Base-by-base conservation (phyloP, 2,888 invertebrate genomes). In the Eurois occulta region DNA sequence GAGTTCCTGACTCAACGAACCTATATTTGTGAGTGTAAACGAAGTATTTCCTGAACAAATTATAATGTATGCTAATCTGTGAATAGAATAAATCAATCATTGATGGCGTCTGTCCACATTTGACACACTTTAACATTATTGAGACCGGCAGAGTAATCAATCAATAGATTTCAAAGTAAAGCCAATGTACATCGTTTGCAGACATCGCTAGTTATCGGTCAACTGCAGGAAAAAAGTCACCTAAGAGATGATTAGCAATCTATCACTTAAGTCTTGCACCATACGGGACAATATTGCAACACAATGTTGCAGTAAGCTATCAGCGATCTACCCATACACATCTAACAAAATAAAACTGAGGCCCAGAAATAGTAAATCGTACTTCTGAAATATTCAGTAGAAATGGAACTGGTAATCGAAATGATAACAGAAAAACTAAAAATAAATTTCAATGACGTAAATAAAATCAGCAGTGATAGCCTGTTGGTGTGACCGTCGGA, bases 171-270 rank as follows among this genome's bases (percentile, higher is more conserved):
- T 83, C 77, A 83, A 70, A 81, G 83, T 58, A 62, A 64, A 65
- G 52, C 55, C 43, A 68, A 67, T 60, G 65, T 77, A 70, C 77
- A 13, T 46, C 46, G 60, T 66, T 72, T 72, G 77, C 77, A 83
- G 43, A 66, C 46, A 83, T 13, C 48, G 65, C 55, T 72, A 66
- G 48, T 75, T 86, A 86, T 84, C 80, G 84, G 69, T 84, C 84
- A 86, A 73, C 58, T 69, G 52, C 28, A 75, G 38, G 74, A 87
- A 84, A 86, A 86, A 88, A 85, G 75, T 78, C 75, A 71, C 65
- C 71, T 46, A 58, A 76, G 77, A 81, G 65, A 66, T 77, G 76
- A 87, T 87, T 88, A 77, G 66, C 64, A 74, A 88, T 88, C 73
- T 87, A 81, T 87, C 76, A 86, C 77, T 68, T 70, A 69, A 16